Evolutionary conservation across 2,797 vertebrate genomes (phyloP).

Genomic region (Amblyopsis hoosieri): DNA sequence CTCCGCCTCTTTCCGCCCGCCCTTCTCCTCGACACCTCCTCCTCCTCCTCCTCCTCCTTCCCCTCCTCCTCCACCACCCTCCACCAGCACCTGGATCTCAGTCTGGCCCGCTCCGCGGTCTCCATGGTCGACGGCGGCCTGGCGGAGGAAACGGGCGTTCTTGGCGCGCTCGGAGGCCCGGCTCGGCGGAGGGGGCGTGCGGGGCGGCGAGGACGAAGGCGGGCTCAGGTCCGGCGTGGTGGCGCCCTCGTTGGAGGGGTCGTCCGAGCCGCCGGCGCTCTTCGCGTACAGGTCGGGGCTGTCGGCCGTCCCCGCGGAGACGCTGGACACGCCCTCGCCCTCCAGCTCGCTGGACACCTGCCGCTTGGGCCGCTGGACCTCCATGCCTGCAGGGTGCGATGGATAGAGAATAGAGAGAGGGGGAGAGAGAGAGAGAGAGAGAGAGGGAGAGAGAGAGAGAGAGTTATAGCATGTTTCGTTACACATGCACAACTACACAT

Average conservation of each 20-base stretch:
- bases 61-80: conserved; percentile 79
- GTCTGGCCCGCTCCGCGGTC: conserved; percentile 69
- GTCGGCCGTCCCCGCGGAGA: conserved; percentile 86
- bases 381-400: conserved; percentile 81
- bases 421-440: not conserved
- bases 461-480: not conserved
- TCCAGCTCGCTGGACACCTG: conserved; percentile 90
- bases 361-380: conserved; percentile 91
- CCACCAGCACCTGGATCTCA: conserved; percentile 94
- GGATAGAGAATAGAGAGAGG: not conserved
- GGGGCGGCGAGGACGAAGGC: conserved; percentile 86
- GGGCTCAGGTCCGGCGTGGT: conserved; percentile 91
- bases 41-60: conserved; percentile 42
- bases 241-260: conserved; percentile 86
- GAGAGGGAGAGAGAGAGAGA: not conserved
- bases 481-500: no score
- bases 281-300: conserved; percentile 95
- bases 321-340: conserved; percentile 88
- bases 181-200: conserved; percentile 70
- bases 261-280: conserved; percentile 75
- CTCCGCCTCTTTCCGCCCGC: conserved; percentile 76
- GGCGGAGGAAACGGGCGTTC: conserved; percentile 89
- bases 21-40: conserved; percentile 71
- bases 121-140: conserved; percentile 88
- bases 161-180: conserved; percentile 79